Base-by-base conservation (phyloP, 2,888 invertebrate genomes). In the Gordius sp. region DNA sequence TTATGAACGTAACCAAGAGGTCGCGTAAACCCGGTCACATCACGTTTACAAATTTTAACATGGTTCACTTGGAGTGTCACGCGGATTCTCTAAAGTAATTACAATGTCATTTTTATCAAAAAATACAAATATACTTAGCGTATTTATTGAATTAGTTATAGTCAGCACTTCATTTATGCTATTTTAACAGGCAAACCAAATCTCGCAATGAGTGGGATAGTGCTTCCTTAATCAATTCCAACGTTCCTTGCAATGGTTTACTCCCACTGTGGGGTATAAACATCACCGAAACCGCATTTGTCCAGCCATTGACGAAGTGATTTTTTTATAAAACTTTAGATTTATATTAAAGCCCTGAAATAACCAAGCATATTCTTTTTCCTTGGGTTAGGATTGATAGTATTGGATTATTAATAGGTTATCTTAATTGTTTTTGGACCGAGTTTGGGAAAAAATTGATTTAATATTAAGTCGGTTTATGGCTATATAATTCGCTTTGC, bases 11-110 rank as follows among this genome's bases (percentile, higher is more conserved):
- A 68, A 91, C 91, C 69, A 75, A 78, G 61, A 85, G 86, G 60
- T 77, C 81, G 41, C 75, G 86, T 61, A 86, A 86, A 4, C 66
- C 63, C 28, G 74, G 74, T 58, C 89, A 87, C 71, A 81, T 81
- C 56, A 91, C 91, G 0, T 91, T 93, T 33, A 86, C 87, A 16
- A 91, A 93, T 72, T 93, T 93, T 73, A 93, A 93, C 73, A 81
- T 91, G 39, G 87, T 93, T 26, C 93, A 97, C 69, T 81, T 91
- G 2, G 93, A 93, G 69, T 97, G 93, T 66, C 93, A 97, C 71
- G 84, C 86, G 76, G 82, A 84, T 1, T 93, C 93, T 26, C 89
- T 93, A 56, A 75, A 85, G 68, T 76, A 75, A 56, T 75, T 67
- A 1, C 65, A 41, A 47, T 41, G 1, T 28, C 25, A 33, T 27